Evolutionary conservation across 2,888 invertebrate genomes (phyloP).

Genomic region (Cybosia mesomella): DNA sequence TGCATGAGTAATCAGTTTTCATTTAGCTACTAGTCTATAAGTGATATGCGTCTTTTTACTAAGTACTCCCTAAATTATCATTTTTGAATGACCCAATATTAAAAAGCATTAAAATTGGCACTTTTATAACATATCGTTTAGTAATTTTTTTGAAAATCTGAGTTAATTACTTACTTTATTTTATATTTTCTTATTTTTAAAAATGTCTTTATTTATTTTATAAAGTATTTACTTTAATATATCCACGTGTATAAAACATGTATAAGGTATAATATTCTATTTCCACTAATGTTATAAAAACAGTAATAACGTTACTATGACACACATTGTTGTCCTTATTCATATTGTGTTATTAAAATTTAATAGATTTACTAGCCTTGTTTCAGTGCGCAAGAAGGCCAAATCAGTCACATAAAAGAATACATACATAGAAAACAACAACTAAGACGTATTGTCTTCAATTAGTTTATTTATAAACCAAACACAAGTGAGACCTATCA

Average conservation of each 20-base stretch:
- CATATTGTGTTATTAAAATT: background rate
- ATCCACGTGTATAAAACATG: background rate
- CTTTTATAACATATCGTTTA: no score
- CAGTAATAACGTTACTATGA: background rate
- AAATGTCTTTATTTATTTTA: no score
- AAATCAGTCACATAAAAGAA: background rate
- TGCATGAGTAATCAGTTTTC: no score
- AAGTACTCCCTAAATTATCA: no score
- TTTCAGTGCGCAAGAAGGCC: background rate
- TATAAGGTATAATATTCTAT: background rate
- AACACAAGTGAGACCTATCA: constrained; percentile 1
- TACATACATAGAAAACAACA: background rate
- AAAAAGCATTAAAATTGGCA: no score
- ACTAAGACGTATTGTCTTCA: background rate
- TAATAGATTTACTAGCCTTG: background rate
- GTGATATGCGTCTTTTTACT: no score
- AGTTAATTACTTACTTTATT: no score
- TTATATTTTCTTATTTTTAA: no score
- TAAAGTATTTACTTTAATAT: no score
- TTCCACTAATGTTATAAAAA: background rate
- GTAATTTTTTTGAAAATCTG: no score
- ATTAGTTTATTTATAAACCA: background rate
- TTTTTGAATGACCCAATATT: no score
- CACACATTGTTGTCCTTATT: background rate
- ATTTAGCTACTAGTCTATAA: no score